Percentiles rank a stretch among this genome's conserved stretches.
Conservation (phyloP, 1,140 invertebrate species). For the Chironomus tepperi region DNA sequence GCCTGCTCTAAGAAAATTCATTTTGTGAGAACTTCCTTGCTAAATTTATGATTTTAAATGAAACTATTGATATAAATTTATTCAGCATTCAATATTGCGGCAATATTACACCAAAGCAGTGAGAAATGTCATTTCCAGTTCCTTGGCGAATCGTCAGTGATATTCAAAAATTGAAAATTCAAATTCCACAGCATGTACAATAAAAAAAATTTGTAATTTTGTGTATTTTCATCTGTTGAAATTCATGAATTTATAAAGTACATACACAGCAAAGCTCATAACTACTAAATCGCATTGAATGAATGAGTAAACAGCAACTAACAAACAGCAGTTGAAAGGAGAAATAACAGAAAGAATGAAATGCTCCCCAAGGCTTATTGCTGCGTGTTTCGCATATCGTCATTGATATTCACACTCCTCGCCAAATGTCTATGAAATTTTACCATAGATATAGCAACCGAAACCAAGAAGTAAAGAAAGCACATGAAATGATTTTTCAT, state of each 20-base stretch:
- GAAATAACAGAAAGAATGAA: not conserved
- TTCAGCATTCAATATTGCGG: too few species aligned
- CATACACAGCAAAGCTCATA: not conserved
- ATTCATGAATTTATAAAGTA: not conserved
- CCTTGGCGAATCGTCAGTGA: too few species aligned
- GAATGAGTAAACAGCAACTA: not conserved
- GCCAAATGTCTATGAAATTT: not conserved
- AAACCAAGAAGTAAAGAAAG: not conserved
- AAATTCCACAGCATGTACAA: not conserved
- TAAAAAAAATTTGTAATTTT: not conserved
- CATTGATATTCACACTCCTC: not conserved
- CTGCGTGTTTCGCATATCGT: not conserved
- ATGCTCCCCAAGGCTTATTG: not conserved
- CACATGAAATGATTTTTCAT: not conserved
- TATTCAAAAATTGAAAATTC: too few species aligned
- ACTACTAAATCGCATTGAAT: not conserved
- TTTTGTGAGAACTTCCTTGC: too few species aligned
- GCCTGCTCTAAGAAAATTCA: too few species aligned
- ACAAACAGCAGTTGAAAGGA: not conserved
- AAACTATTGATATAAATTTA: too few species aligned
- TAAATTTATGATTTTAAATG: too few species aligned
- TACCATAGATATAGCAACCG: not conserved
- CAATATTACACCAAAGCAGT: too few species aligned
- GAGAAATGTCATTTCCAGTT: too few species aligned
- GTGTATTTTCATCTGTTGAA: constrained; percentile 6